Percentiles rank a stretch among this genome's conserved stretches.
Conservation (phyloP, 2,888 invertebrate genomes). For the Acronicta leporina region DNA sequence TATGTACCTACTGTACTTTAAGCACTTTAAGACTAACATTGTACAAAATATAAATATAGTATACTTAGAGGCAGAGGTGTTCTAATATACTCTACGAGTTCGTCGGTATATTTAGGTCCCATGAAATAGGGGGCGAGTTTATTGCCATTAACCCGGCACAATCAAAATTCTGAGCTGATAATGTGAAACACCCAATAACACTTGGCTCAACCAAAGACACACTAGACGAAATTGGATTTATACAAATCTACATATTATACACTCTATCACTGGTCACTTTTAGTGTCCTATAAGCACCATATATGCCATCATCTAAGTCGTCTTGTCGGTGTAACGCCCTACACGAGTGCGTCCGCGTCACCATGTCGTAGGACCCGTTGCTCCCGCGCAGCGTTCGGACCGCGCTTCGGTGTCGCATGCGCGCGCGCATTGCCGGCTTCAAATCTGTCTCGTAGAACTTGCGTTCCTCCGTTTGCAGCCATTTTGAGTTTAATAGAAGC, state of each 20-base stretch:
- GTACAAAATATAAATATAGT: too few relatives aligned
- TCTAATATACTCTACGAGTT: too few relatives aligned
- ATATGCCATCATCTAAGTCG: constrained; percentile 76
- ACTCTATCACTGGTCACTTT: constrained; percentile 70
- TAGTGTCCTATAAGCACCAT: constrained; percentile 81
- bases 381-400: constrained; percentile 68
- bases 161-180: too few relatives aligned
- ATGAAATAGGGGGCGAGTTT: too few relatives aligned
- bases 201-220: too few relatives aligned
- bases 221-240: too few relatives aligned
- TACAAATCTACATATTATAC: constrained; percentile 49
- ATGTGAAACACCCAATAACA: too few relatives aligned
- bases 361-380: constrained; percentile 79
- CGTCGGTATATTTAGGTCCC: too few relatives aligned
- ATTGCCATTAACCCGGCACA: too few relatives aligned
- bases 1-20: too few relatives aligned
- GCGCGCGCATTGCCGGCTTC: constrained; percentile 69
- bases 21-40: too few relatives aligned
- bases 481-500: constrained; percentile 91
- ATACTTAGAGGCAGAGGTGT: too few relatives aligned
- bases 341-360: constrained; percentile 80
- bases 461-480: constrained; percentile 91
- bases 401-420: constrained; percentile 71
- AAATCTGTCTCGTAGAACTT: constrained; percentile 82
- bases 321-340: constrained; percentile 74